Conservation (phyloP, 2,888 invertebrate genomes). For the Caenorhabditis plicata region DNA sequence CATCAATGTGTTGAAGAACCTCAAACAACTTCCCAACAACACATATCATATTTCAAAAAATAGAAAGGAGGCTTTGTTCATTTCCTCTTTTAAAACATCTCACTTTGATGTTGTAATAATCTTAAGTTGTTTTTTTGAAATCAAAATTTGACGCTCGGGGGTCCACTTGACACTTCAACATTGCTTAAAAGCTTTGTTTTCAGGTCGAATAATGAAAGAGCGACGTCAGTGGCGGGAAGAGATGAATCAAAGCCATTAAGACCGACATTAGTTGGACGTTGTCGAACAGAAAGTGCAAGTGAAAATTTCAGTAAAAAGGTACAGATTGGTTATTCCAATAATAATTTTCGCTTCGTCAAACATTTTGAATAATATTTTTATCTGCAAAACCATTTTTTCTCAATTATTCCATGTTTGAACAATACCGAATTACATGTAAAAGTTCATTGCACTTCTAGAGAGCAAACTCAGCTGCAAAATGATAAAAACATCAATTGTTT, state of each 20-base stretch:
- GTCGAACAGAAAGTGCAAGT: slow-evolving; percentile 5
- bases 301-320: slow-evolving; percentile 7
- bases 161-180: slow-evolving; percentile 1
- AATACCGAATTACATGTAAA: too few species aligned
- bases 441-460: too few species aligned
- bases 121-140: too few species aligned
- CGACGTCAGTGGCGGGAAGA: slow-evolving; percentile 21
- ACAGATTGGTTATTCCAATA: not conserved
- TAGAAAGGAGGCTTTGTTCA: too few species aligned
- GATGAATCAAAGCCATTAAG: slow-evolving; percentile 17
- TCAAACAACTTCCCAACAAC: too few species aligned
- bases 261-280: slow-evolving; percentile 4
- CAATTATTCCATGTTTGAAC: slow-evolving; percentile 3
- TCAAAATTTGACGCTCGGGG: too few species aligned
- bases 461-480: too few species aligned
- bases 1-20: too few species aligned
- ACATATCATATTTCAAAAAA: too few species aligned
- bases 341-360: slow-evolving; percentile 4
- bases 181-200: slow-evolving; percentile 3
- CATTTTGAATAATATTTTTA: not conserved
- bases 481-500: not conserved
- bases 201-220: slow-evolving; percentile 34
- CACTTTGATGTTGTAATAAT: too few species aligned
- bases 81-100: too few species aligned
- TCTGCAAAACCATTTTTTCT: not conserved